Evolutionary conservation across 1,140 invertebrate genomes (phyloP), one percentile per base, ranked within the genome.

Genomic region (Drosophila jambulina): DNA sequence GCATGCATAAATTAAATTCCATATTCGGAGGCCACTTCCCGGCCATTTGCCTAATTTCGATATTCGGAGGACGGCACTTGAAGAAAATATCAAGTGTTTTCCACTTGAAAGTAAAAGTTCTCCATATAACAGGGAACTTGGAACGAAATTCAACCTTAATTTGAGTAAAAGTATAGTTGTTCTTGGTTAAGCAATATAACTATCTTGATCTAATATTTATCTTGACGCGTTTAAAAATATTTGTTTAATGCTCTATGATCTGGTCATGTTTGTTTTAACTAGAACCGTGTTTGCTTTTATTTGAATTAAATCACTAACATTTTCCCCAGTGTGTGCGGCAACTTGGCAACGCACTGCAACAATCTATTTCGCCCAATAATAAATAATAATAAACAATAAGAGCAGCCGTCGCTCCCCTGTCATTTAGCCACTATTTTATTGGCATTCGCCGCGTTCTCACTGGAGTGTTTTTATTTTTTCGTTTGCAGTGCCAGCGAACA

Each of bases 341-440:
- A 64, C 81, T 67, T 82, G 69, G 74, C 82, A 84, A 81, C 82
- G 48, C 57, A 77, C 54, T 78, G 64, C 49, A 62, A 78, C 75
- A 83, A 80, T 87, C 80, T 62, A 80, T 70, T 88, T 67, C 71
- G 63, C 63, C 67, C 78, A 80, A 83, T 80, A 87, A 87, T 87
- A 83, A 80, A 86, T 77, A 86, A 87, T 86, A 87, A 86, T 80
- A 87, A 88, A 87, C 76, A 87, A 83, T 70, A 60, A 62, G 51
- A 68, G 65, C 76, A 74, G 63, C 27, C 29, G 19, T 23, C 43
- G 12, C 59, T 38, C 27, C 43, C 59, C 58, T 21, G 13, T 21
- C 46, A 75, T 19, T 53, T 62, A 27, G 72, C 43, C 78, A 85
- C 63, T 67, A 75, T 70, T 78, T 85, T 75, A 86, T 85, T 86